Percentiles rank a stretch among this genome's conserved stretches.
Evolutionary conservation across 1,140 invertebrate genomes (phyloP).

Genomic region (Metaphire vulgaris): DNA sequence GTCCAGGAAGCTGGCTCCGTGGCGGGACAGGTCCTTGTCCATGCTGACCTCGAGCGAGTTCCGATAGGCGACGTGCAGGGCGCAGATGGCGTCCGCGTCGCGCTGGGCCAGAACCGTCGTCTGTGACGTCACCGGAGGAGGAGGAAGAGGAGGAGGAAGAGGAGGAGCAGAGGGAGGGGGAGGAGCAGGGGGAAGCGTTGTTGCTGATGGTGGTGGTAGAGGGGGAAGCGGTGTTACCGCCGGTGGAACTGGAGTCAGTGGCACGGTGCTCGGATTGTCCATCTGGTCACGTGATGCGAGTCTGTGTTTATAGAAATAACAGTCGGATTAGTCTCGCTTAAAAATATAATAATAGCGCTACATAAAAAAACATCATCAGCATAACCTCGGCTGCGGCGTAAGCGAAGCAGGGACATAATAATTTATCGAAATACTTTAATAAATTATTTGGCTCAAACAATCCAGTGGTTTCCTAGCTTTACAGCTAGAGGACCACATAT

Average conservation of each 20-base stretch:
- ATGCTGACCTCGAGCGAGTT: slow-evolving; percentile 41
- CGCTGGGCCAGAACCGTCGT: slow-evolving; percentile 40
- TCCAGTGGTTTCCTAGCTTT: too few species aligned
- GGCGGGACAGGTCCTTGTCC: slow-evolving; percentile 8
- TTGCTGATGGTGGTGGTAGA: neutral
- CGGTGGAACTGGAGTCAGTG: neutral
- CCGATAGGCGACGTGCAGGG: slow-evolving; percentile 45
- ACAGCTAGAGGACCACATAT: too few species aligned
- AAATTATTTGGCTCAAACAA: too few species aligned
- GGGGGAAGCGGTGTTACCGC: too few species aligned
- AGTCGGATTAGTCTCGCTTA: too few species aligned
- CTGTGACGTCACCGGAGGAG: slow-evolving; percentile 33
- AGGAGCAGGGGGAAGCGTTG: neutral
- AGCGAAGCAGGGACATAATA: too few species aligned
- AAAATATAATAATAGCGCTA: too few species aligned
- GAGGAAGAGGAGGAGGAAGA: neutral
- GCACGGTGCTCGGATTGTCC: neutral
- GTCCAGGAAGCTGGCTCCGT: slow-evolving; percentile 41
- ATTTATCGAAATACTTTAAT: too few species aligned
- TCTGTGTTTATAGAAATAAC: too few species aligned
- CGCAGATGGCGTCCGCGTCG: slow-evolving; percentile 44
- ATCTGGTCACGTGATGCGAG: too few species aligned
- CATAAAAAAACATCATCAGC: too few species aligned
- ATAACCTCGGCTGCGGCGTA: too few species aligned
- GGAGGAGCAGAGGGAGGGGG: neutral